Conservation (phyloP, 1,140 invertebrate genomes). For the Temnothorax longispinosus region DNA sequence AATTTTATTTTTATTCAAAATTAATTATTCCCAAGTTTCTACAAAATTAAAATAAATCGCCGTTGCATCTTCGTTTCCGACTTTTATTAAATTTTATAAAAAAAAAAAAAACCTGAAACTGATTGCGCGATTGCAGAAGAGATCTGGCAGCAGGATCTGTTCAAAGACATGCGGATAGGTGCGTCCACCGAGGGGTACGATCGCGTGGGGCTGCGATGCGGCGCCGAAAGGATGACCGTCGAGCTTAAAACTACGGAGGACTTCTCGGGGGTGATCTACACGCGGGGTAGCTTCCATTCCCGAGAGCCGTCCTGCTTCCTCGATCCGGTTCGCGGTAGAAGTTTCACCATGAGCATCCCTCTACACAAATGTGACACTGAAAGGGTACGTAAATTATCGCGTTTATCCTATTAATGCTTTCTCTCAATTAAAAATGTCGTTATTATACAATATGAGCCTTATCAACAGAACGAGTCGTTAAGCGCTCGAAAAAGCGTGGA, state of each 20-base stretch:
- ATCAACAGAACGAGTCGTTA: not conserved
- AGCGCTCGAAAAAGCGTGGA: not conserved
- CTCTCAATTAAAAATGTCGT: not conserved
- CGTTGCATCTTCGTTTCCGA: not conserved
- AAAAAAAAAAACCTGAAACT: no score
- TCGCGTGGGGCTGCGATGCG: conserved; percentile 86
- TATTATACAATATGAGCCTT: not conserved
- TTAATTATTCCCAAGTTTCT: not conserved
- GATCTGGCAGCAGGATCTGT: conserved; percentile 86
- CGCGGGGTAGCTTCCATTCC: conserved; percentile 87
- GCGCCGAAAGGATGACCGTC: conserved; percentile 86
- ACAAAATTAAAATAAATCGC: not conserved
- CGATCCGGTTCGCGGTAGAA: conserved; percentile 83
- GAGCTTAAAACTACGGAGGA: conserved; percentile 86
- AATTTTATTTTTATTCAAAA: no score
- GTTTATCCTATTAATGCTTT: not conserved
- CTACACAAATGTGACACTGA: conserved; percentile 87
- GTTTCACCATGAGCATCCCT: conserved; percentile 86
- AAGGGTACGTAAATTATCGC: conserved; percentile 75
- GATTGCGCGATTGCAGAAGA: conserved; percentile 76
- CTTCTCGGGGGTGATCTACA: conserved; percentile 88
- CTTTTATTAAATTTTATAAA: not conserved
- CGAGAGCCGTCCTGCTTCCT: conserved; percentile 86
- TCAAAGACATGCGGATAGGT: conserved; percentile 86
- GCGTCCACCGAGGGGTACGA: conserved; percentile 86